Evolutionary conservation across 2,113 vertebrate genomes (phyloP).

Genomic region (Lanius ludovicianus): DNA sequence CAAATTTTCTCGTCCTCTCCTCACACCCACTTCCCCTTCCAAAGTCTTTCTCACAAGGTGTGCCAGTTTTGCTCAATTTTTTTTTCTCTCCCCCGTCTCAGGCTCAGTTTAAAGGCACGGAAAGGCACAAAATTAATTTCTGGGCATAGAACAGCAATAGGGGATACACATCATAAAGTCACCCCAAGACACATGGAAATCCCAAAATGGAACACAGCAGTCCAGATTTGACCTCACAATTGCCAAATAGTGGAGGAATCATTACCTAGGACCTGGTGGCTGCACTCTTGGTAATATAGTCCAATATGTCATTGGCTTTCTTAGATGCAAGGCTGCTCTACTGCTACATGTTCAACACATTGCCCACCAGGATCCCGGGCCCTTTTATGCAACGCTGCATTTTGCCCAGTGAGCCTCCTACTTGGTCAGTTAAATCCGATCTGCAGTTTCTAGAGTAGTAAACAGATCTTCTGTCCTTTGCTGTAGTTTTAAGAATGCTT

Average conservation of each 20-base stretch:
- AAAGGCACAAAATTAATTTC: too few relatives aligned
- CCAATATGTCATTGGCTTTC: neutral
- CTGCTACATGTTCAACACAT: neutral
- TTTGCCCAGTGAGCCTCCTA: neutral
- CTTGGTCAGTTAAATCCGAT: neutral
- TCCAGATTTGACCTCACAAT: neutral
- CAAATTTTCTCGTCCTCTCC: neutral
- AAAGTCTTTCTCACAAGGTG: neutral
- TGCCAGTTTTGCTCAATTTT: too few relatives aligned
- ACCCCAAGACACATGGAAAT: too few relatives aligned
- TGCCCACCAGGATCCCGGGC: neutral
- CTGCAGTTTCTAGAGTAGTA: neutral
- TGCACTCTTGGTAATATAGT: neutral
- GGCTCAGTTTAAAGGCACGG: too few relatives aligned
- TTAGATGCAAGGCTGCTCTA: neutral
- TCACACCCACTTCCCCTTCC: neutral
- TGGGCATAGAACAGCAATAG: too few relatives aligned
- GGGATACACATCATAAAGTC: too few relatives aligned
- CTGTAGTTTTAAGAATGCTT: neutral
- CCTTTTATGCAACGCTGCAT: neutral
- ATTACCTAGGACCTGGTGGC: neutral
- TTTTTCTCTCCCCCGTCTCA: too few relatives aligned
- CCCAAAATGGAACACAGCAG: neutral
- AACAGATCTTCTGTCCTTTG: neutral
- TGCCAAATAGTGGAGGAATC: neutral